Evolutionary conservation across 2,797 vertebrate species (phyloP).

Genomic region (Sphenopsis melanotis): DNA sequence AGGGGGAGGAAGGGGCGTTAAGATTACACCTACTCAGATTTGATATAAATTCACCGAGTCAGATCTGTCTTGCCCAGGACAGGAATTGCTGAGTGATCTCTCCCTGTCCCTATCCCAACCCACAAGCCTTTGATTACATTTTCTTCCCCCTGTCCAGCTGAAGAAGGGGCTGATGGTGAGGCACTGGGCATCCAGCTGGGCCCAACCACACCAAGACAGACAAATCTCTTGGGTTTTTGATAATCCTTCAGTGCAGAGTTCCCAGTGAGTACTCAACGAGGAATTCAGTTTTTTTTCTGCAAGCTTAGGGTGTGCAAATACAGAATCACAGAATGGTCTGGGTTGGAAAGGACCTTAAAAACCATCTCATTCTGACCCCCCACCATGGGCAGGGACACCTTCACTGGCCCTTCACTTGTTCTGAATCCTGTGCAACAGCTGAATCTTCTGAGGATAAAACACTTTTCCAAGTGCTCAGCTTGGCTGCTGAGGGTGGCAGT

Average conservation of each 20-base stretch:
- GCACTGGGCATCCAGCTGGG: neutral
- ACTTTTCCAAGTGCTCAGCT: neutral
- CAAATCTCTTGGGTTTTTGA: neutral
- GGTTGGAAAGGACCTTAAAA: neutral
- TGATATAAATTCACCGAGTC: neutral
- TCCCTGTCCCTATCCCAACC: neutral
- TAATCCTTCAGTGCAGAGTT: neutral
- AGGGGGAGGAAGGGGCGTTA: neutral
- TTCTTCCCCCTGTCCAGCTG: neutral
- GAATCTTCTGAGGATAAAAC: neutral
- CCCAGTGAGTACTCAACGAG: neutral
- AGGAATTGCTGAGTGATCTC: neutral
- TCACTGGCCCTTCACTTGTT: neutral
- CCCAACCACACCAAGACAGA: neutral
- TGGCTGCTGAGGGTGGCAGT: neutral
- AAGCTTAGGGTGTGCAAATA: neutral
- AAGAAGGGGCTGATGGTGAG: neutral
- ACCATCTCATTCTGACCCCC: neutral
- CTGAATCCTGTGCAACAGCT: neutral
- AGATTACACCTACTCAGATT: neutral
- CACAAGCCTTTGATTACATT: fast-evolving
- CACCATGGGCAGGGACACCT: neutral
- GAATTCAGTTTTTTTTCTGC: neutral
- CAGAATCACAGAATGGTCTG: neutral
- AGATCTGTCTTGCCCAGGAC: neutral